Evolutionary conservation across 2,113 vertebrate species (phyloP), one percentile per base, ranked within the genome.

Genomic region (Hymenochirus boettgeri): DNA sequence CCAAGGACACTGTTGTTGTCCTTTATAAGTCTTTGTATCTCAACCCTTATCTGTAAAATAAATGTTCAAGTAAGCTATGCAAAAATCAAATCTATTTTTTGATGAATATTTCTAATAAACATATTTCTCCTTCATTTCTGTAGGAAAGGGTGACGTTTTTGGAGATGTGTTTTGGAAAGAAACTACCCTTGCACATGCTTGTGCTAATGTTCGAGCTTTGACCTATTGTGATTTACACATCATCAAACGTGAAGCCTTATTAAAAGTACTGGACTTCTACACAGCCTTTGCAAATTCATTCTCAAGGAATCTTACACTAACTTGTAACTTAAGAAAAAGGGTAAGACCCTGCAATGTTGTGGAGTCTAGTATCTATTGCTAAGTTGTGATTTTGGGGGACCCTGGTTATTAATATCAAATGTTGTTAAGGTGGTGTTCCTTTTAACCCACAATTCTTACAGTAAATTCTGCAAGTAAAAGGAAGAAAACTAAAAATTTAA

Each of bases 161-260:
- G 96, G 96, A 1, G 96, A 98, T 33, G 91, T 98, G 71, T 98
- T 98, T 76, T 98, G 96, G 96, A 98, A 98, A 64, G 95, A 98
- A 65, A 94, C 90, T 13, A 92, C 90, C 0, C 80, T 98, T 53
- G 95, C 96, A 6, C 96, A 98, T 0, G 92, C 96, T 0, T 96
- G 93, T 45, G 96, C 96, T 55, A 98, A 98, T 2, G 96, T 98
- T 0, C 71, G 96, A 39, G 96, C 96, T 1, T 81, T 98, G 55
- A 98, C 96, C 0, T 98, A 98, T 82, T 98, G 96, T 33, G 96
- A 98, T 77, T 85, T 98, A 46, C 96, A 98, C 69, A 90, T 98
- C 71, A 98, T 98, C 70, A 93, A 90, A 71, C 73, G 96, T 54
- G 96, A 98, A 71, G 93, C 96, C 29, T 75, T 98, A 85, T 90